Base-by-base conservation (phyloP, 2,113 vertebrate species). In the Lagenorhynchus albirostris region DNA sequence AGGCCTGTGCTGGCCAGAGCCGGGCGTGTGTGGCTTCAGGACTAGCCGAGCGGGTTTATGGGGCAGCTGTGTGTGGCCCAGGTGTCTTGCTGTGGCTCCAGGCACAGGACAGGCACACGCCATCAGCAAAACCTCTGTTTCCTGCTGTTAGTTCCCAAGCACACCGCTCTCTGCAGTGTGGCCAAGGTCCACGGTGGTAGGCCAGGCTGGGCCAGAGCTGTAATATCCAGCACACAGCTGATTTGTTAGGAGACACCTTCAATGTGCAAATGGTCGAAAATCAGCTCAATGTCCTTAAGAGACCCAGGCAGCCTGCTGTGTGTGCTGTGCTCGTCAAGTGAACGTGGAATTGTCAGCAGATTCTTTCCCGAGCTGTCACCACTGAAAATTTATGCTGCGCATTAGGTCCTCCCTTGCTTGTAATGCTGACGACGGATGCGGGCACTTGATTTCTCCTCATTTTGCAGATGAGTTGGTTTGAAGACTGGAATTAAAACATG, bases 391-490 rank as follows among this genome's bases (percentile, higher is more conserved):
- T 53, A 92, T 94, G 92, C 83, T 31, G 50, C 63, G 21, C 87
- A 31, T 86, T 82, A 88, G 82, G 83, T 41, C 73, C 84, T 93
- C 62, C 94, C 97, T 96, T 79, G 90, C 92, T 96, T 76, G 83
- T n/a, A 21, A 62, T 18, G 74, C 87, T 79, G 90, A 80, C 33
- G 38, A 0, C 25, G 29, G 80, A 74, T 23, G 63, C 58, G 15
- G 83, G 74, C 68, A 0, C 63, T 97, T 89, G 87, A 91, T 74
- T 92, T 62, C 79, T 84, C 86, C 44, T 97, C 74, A 70, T 97
- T 97, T 97, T 92, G 91, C 94, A 97, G 93, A 88, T 88, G 96
- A 94, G 84, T 74, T 92, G 94, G 73, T 97, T 95, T 92, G 93
- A 96, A 96, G 94, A 53, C 93, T 77, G 86, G 93, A 90, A 88